Percentiles rank a stretch among this genome's conserved stretches.
phyloP scores from a whole-genome alignment of 1,140 invertebrate species.

The Cydia strobilella region DNA sequence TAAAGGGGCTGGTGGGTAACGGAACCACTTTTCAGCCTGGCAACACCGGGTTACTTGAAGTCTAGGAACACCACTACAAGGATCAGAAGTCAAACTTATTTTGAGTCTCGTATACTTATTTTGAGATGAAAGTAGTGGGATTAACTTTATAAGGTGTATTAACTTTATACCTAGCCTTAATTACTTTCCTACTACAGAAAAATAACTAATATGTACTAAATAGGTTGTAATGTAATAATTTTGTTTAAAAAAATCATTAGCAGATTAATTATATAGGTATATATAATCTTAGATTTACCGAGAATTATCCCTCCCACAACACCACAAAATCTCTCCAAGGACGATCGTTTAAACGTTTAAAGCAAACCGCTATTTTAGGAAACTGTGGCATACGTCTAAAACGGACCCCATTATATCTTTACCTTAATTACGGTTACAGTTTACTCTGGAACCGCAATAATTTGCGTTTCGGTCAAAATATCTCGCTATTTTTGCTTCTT shows the following conservation, averaged over 20 bases:
- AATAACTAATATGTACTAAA: no score
- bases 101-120: no score
- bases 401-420: conserved; percentile 18
- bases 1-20: no score
- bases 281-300: neutral
- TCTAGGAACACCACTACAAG: no score
- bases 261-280: neutral
- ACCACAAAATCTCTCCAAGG: conserved; percentile 9
- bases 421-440: conserved; percentile 27
- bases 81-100: no score
- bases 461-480: conserved; percentile 14
- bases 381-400: conserved; percentile 26
- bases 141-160: no score
- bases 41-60: no score
- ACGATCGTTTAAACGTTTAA: neutral
- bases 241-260: neutral
- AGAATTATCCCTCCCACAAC: neutral
- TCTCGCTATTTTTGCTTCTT: neutral
- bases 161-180: no score
- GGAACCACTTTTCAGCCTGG: no score
- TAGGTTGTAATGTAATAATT: no score
- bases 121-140: no score
- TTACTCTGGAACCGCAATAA: conserved; percentile 20
- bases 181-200: no score
- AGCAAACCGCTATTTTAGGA: conserved; percentile 27